Percentiles rank a stretch among this genome's conserved stretches.
Evolutionary conservation across 2,113 vertebrate genomes (phyloP).

Genomic region (Xenotilapia flavipinnis): DNA sequence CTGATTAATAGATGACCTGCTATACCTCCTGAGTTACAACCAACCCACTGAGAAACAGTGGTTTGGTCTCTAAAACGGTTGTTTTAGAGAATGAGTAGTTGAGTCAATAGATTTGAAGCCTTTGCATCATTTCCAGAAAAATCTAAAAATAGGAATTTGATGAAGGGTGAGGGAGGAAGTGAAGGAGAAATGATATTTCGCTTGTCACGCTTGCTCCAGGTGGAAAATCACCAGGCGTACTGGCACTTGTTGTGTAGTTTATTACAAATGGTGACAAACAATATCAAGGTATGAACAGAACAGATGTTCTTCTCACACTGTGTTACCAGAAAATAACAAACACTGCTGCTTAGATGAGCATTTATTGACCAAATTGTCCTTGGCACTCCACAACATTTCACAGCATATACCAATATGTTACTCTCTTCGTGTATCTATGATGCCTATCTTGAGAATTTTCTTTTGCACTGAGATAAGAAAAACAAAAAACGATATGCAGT

Average conservation of each 20-base stretch:
- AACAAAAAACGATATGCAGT: not conserved
- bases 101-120: not conserved
- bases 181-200: not conserved
- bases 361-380: conserved; percentile 10
- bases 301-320: conserved; percentile 23
- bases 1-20: not conserved
- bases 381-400: conserved; percentile 19
- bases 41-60: not conserved
- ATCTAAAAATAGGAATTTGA: not conserved
- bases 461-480: not conserved
- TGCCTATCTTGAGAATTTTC: not conserved
- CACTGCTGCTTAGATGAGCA: conserved; percentile 12
- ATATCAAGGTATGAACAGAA: conserved; percentile 30
- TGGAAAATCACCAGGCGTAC: not conserved
- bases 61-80: not conserved
- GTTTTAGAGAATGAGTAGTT: not conserved
- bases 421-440: not conserved
- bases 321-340: conserved; percentile 20
- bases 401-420: conserved; percentile 56
- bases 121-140: not conserved
- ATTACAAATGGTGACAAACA: conserved; percentile 60
- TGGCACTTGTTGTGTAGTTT: conserved; percentile 32
- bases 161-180: not conserved
- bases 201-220: not conserved
- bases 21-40: not conserved